phyloP scores from a whole-genome alignment of 2,113 vertebrate species.

The Plestiodon gilberti region DNA sequence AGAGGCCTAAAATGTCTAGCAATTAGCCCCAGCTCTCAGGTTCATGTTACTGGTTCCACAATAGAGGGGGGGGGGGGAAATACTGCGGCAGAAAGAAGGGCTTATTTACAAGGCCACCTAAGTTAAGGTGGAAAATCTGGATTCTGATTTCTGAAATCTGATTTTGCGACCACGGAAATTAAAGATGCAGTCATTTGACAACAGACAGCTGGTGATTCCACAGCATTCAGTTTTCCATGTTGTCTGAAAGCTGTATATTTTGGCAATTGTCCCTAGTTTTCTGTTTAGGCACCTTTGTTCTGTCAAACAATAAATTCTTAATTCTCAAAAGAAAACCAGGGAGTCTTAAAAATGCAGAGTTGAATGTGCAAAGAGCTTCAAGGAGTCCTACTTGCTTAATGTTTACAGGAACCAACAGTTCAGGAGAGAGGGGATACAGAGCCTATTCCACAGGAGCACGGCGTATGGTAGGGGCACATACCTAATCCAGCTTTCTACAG shows the following conservation, averaged over 20 bases:
- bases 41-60: not conserved
- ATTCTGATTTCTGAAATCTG: not conserved
- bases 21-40: not conserved
- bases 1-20: not conserved
- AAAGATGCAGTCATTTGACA: not conserved
- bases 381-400: not conserved
- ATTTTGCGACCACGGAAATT: not conserved
- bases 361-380: too few relatives aligned
- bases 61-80: too few relatives aligned
- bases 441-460: too few relatives aligned
- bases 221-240: not conserved
- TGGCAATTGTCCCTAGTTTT: not conserved
- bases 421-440: not conserved
- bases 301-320: not conserved
- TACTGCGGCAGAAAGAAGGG: not conserved
- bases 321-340: too few relatives aligned
- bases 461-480: too few relatives aligned
- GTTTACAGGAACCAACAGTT: not conserved
- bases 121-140: not conserved
- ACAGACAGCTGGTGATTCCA: not conserved
- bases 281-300: not conserved
- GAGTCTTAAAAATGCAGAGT: too few relatives aligned
- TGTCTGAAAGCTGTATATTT: not conserved
- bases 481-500: too few relatives aligned
- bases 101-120: not conserved